Conservation (phyloP, 2,113 vertebrate genomes). For the Xiphophorus couchianus region DNA sequence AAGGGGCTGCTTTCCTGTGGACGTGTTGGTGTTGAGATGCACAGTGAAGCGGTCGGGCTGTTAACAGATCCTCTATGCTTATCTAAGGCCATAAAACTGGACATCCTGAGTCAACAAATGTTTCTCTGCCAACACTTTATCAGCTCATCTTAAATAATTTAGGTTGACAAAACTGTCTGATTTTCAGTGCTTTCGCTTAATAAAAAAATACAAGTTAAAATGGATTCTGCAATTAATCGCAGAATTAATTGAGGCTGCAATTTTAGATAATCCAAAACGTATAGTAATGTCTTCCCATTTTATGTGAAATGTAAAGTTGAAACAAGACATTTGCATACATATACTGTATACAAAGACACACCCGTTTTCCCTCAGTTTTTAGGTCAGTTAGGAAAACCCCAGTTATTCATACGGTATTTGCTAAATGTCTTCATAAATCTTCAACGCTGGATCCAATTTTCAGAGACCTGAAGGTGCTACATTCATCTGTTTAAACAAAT, state of each 20-base stretch:
- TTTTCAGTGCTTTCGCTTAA: background rate
- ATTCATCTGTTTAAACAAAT: background rate
- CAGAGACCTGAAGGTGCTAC: background rate
- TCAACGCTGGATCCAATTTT: background rate
- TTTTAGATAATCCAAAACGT: background rate
- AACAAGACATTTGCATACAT: background rate
- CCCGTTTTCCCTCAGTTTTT: background rate
- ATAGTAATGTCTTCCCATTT: too few relatives aligned
- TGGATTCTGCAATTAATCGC: background rate
- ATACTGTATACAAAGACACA: background rate
- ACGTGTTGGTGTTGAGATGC: slow-evolving; percentile 45
- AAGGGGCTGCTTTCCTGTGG: slow-evolving; percentile 29
- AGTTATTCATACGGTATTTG: background rate
- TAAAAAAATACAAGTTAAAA: background rate
- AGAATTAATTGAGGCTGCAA: background rate
- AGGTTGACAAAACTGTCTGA: background rate
- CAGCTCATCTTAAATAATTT: background rate
- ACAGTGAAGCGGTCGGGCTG: slow-evolving; percentile 66
- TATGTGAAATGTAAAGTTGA: background rate
- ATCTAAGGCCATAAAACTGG: slow-evolving; percentile 28
- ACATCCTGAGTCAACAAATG: slow-evolving; percentile 26
- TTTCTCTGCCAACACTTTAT: slow-evolving; percentile 14
- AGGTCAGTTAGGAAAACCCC: background rate
- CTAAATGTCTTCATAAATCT: background rate
- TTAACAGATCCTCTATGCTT: slow-evolving; percentile 29